Base-by-base conservation (phyloP, 2,113 vertebrate genomes). In the Dendropsophus ebraccatus region DNA sequence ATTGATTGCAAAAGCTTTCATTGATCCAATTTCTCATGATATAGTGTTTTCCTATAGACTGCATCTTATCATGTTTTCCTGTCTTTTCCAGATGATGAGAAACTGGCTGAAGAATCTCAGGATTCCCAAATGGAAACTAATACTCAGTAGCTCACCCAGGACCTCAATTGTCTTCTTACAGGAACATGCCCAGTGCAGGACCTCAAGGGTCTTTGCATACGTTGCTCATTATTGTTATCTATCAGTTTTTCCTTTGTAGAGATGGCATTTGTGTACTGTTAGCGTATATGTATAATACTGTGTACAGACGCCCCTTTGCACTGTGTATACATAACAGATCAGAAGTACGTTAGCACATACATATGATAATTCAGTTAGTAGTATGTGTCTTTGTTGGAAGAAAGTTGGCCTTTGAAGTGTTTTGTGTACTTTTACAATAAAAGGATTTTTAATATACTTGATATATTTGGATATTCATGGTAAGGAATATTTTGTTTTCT, bases 61-160 rank as follows among this genome's bases (percentile, higher is more conserved):
- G 60, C 28, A 14, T 10, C 28, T 67, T 35, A 32, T 67, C 16
- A 17, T 78, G 12, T 21, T 60, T 79, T 86, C 90, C 81, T 89
- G 75, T 87, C 85, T 76, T 81, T 86, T 87, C 90, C 87, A 99
- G 98, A 97, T 92, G 97, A 99, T 72, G 98, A 99, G 89, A 99
- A 99, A 76, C 94, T 95, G 89, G 96, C 91, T 60, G 97, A 99
- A 21, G 97, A 97, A 89, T 92, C 89, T 89, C 96, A 96, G 88
- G 96, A 94, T 89, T 93, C 93, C 87, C 92, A 92, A 17, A 92
- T 95, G 90, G 96, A 96, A 87, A 90, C 92, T 17, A 93, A 95
- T 21, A 90, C 95, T 87, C 97, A 94, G 92, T 49, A n/a, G 45
- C 60, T 19, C 17, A 17, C 13, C 3, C 32, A 23, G 19, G 19